Evolutionary conservation across 1,140 invertebrate species (phyloP).

Genomic region (Drosophila santomea): DNA sequence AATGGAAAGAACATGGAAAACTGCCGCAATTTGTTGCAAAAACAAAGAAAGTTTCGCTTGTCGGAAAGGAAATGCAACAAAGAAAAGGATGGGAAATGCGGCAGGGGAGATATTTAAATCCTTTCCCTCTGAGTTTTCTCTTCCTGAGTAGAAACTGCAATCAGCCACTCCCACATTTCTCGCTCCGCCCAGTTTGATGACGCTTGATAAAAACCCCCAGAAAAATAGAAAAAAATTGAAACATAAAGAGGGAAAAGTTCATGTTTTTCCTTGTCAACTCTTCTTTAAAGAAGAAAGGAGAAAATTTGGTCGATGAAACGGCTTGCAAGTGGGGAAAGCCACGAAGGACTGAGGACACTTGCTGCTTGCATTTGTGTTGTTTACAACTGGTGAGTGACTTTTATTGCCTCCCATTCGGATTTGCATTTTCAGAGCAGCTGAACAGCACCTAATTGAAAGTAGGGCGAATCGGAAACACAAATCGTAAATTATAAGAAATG

Average conservation of each 20-base stretch:
- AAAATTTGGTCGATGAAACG: background rate
- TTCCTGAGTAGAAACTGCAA: slow-evolving; percentile 22
- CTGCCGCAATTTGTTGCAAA: slow-evolving; percentile 64
- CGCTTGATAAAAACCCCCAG: slow-evolving; percentile 15
- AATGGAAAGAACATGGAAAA: slow-evolving; percentile 46
- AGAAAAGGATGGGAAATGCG: slow-evolving; percentile 22
- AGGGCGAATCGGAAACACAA: too few relatives aligned
- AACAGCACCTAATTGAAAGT: slow-evolving; percentile 1
- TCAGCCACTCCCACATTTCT: slow-evolving; percentile 29
- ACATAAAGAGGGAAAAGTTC: slow-evolving; percentile 7
- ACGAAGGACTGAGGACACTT: slow-evolving; percentile 10
- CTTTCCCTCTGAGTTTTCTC: background rate
- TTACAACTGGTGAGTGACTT: slow-evolving; percentile 53
- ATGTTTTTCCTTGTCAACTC: slow-evolving; percentile 19
- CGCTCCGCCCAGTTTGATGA: slow-evolving; percentile 25
- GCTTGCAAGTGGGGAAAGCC: background rate
- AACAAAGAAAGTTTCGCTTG: slow-evolving; percentile 56
- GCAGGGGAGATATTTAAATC: slow-evolving; percentile 50
- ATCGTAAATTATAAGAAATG: background rate
- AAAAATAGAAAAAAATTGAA: background rate
- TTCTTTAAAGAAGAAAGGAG: background rate
- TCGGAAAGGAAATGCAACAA: slow-evolving; percentile 52
- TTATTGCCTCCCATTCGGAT: slow-evolving; percentile 43
- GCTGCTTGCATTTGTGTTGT: slow-evolving; percentile 20
- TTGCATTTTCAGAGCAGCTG: slow-evolving; percentile 35